These are phyloP conservation scores for Leptopterna dolabrata DNA, from an alignment of 2,888 invertebrate species.

Conservation along the genomic window DNA sequence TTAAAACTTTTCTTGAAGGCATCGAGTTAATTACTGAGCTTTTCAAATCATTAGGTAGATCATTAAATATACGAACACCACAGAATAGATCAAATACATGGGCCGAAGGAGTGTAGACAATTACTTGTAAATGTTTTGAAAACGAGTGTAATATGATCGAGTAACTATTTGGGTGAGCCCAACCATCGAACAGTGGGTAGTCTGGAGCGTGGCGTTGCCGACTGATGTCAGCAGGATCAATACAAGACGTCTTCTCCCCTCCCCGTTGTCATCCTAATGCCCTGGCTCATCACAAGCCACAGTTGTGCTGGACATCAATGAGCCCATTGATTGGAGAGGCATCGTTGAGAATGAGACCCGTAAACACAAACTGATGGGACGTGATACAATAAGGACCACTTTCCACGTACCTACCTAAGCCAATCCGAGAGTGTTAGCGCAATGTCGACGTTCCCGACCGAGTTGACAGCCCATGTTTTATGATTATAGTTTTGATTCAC, in stretches of 20 bases:
- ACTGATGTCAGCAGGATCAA: background rate
- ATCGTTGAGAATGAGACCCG: background rate
- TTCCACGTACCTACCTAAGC: background rate
- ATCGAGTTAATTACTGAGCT: no score
- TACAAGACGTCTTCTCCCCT: background rate
- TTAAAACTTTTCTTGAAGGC: no score
- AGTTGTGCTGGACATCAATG: background rate
- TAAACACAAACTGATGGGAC: conserved; percentile 17
- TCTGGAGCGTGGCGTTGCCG: no score
- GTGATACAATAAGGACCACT: conserved; percentile 20
- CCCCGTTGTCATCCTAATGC: background rate
- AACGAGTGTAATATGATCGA: no score
- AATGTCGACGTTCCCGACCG: background rate
- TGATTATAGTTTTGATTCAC: background rate
- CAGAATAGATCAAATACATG: no score
- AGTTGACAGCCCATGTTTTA: background rate
- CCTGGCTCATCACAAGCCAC: no score
- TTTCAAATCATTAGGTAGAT: no score
- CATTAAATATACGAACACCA: no score
- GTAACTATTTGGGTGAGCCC: no score
- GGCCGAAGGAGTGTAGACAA: no score
- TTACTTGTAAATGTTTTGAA: no score
- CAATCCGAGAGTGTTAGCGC: background rate
- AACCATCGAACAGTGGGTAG: no score
- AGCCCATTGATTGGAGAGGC: conserved; percentile 9